A percentile compares a stretch with the other conserved stretches of the same genome.
phyloP scores from a whole-genome alignment of 92 coral and sea anemone genomes.

The Phymanthus crucifer region DNA sequence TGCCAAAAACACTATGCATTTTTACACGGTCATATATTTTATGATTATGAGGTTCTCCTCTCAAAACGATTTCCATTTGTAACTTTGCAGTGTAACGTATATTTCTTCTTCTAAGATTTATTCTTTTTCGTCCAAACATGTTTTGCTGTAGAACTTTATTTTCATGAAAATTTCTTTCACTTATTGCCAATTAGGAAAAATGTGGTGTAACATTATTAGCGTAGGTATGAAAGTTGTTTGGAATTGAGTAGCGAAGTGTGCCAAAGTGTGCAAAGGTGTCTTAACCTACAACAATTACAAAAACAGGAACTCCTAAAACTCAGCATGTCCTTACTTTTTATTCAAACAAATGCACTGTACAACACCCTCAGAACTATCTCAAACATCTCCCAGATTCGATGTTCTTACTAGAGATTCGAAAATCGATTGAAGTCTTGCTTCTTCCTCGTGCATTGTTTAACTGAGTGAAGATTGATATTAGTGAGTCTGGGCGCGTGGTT shows the following conservation, averaged over 20 bases:
- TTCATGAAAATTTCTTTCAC: too few relatives aligned
- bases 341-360: conserved; percentile 4
- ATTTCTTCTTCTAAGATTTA: not conserved
- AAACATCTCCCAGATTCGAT: not conserved
- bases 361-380: not conserved
- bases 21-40: not conserved
- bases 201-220: too few relatives aligned
- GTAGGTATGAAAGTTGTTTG: not conserved
- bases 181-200: too few relatives aligned
- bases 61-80: not conserved
- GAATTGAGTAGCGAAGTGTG: not conserved
- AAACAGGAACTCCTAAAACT: not conserved
- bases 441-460: not conserved
- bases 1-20: not conserved
- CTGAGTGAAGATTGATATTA: not conserved
- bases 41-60: not conserved
- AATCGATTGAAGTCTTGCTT: not conserved
- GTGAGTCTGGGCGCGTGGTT: conserved; percentile 2
- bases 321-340: not conserved
- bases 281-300: not conserved
- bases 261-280: not conserved
- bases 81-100: not conserved
- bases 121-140: not conserved
- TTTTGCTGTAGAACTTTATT: not conserved
- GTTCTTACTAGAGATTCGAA: not conserved